phyloP scores from a whole-genome alignment of 2,113 vertebrate genomes.

The Rhadina sibilatrix region DNA sequence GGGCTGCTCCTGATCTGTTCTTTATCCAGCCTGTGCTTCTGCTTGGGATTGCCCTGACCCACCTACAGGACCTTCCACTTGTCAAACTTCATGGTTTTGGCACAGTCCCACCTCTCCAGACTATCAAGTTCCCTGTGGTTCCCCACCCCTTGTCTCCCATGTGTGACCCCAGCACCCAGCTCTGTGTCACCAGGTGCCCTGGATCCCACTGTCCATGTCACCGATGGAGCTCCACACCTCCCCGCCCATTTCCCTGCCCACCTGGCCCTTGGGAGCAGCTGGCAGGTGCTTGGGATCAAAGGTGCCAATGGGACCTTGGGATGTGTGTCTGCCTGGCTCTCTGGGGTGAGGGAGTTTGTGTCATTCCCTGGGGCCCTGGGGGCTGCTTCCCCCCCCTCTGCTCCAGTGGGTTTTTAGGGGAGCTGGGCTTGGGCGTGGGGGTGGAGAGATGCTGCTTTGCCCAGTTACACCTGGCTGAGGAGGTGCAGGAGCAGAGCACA shows the following conservation, averaged over 20 bases:
- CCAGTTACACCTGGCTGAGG: accelerated
- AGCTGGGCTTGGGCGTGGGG: accelerated
- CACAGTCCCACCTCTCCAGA: background rate
- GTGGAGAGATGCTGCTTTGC: background rate
- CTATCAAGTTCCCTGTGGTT: background rate
- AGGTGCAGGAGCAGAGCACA: background rate
- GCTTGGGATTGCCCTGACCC: background rate
- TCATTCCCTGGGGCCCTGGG: background rate
- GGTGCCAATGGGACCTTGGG: accelerated
- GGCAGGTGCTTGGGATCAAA: background rate
- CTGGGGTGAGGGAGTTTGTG: accelerated
- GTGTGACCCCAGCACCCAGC: background rate
- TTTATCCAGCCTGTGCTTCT: background rate
- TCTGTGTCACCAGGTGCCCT: background rate
- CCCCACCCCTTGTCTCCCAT: background rate
- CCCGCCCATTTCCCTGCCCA: accelerated
- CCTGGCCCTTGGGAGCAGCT: background rate
- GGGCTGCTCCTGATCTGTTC: background rate
- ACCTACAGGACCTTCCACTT: background rate
- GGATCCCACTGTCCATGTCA: accelerated
- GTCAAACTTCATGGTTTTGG: background rate
- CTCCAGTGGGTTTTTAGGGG: background rate
- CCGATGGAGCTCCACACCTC: accelerated
- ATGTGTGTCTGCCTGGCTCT: too few species aligned
- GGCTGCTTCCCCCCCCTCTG: accelerated